Percentiles rank a stretch among this genome's conserved stretches.
Evolutionary conservation across 1,140 invertebrate species (phyloP).

Genomic region (Zaprionus davidi): DNA sequence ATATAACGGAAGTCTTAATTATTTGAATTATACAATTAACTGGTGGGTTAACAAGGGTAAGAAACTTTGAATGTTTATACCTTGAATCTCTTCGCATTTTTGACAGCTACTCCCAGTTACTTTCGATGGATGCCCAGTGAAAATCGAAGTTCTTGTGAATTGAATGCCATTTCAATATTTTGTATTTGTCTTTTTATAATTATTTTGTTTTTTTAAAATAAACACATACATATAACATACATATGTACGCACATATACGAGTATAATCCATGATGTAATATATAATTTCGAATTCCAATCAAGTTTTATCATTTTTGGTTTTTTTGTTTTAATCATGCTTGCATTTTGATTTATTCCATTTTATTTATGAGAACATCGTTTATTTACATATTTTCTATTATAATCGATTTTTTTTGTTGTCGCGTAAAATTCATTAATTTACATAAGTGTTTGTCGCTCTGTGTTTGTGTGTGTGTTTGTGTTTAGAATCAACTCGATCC

Average conservation of each 20-base stretch:
- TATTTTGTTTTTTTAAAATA: slow-evolving; percentile 67
- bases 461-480: slow-evolving; percentile 10
- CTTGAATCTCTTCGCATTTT: too few relatives aligned
- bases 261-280: slow-evolving; percentile 47
- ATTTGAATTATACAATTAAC: not conserved
- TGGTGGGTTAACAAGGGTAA: not conserved
- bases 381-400: slow-evolving; percentile 64
- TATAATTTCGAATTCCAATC: slow-evolving; percentile 46
- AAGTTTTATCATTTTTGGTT: slow-evolving; percentile 13
- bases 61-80: not conserved
- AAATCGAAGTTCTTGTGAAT: slow-evolving; percentile 33
- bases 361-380: slow-evolving; percentile 52
- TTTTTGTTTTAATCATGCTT: slow-evolving; percentile 18
- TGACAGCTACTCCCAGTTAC: too few relatives aligned
- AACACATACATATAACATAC: slow-evolving; percentile 63
- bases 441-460: slow-evolving; percentile 33
- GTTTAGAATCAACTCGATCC: slow-evolving; percentile 42
- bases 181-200: slow-evolving; percentile 50
- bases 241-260: slow-evolving; percentile 44
- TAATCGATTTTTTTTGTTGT: slow-evolving; percentile 34
- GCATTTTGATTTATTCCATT: slow-evolving; percentile 50
- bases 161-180: slow-evolving; percentile 76
- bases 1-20: not conserved
- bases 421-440: slow-evolving; percentile 52
- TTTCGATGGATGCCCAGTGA: not conserved